These are phyloP conservation scores for Tyrannus savana DNA, from an alignment of 2,113 vertebrate genomes.

Conservation along the genomic window DNA sequence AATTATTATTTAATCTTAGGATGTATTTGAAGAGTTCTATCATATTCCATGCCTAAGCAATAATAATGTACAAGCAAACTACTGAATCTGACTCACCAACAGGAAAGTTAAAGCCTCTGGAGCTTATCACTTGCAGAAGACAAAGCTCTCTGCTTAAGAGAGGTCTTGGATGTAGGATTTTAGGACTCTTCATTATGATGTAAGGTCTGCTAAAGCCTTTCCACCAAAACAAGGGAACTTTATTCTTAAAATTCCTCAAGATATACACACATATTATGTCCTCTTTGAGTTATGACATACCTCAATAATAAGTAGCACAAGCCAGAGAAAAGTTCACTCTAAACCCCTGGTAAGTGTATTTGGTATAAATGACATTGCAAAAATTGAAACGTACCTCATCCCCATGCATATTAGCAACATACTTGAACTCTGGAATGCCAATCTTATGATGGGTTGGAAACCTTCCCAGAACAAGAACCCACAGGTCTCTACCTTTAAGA, in stretches of 20 bases:
- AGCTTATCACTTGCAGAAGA: background rate
- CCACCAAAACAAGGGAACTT: background rate
- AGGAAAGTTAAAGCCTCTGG: background rate
- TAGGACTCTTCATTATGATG: background rate
- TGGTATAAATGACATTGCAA: constrained; percentile 42
- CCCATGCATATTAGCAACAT: constrained; percentile 94
- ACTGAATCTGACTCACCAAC: background rate
- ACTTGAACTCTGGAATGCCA: constrained; percentile 93
- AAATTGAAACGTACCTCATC: constrained; percentile 84
- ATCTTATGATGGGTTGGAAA: constrained; percentile 81
- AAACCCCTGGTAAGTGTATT: background rate
- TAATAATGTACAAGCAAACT: background rate
- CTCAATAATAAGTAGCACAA: background rate
- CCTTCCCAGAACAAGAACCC: constrained; percentile 86
- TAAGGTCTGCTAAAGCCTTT: background rate
- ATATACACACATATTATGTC: background rate
- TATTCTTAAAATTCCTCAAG: background rate
- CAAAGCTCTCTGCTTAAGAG: background rate
- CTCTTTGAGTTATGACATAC: background rate
- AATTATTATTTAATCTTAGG: background rate
- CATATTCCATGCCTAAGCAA: background rate
- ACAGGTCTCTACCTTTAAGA: constrained; percentile 86
- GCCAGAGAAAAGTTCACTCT: background rate
- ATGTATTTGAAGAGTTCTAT: background rate
- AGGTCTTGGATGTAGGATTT: background rate